Percentiles rank a stretch among this genome's conserved stretches.
Conservation (phyloP, 1,140 invertebrate species). For the Ceratosolen fusciceps region DNA sequence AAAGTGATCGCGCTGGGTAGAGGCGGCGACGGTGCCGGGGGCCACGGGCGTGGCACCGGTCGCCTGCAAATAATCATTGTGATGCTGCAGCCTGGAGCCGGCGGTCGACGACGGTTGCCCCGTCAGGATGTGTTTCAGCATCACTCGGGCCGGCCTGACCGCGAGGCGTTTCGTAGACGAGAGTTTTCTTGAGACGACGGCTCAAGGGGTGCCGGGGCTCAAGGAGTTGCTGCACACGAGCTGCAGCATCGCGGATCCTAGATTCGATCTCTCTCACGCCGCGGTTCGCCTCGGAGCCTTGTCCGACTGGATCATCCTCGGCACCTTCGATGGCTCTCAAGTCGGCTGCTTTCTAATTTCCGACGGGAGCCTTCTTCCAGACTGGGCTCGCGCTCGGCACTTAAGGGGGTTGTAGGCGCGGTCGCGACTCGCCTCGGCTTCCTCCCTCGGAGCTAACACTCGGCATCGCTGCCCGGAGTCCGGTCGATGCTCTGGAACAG, state of each 20-base stretch:
- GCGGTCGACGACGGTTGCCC: slow-evolving; percentile 66
- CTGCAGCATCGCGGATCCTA: slow-evolving; percentile 49
- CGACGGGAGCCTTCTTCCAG: too few relatives aligned
- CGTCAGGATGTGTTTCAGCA: slow-evolving; percentile 73
- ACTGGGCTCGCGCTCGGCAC: background rate
- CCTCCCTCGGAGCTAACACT: slow-evolving; percentile 39
- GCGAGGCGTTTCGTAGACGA: background rate
- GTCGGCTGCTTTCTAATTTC: too few relatives aligned
- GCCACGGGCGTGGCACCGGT: slow-evolving; percentile 53
- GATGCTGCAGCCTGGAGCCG: slow-evolving; percentile 64
- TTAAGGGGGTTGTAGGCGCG: slow-evolving; percentile 59
- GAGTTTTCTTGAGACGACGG: too few relatives aligned
- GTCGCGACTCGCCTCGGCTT: slow-evolving; percentile 42
- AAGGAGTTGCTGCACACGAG: slow-evolving; percentile 60
- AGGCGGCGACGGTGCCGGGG: slow-evolving; percentile 47
- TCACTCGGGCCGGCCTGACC: slow-evolving; percentile 56
- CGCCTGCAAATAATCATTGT: slow-evolving; percentile 40
- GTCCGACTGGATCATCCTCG: background rate
- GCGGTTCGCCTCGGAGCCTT: background rate
- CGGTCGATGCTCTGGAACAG: slow-evolving; percentile 54
- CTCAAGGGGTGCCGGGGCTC: slow-evolving; percentile 54
- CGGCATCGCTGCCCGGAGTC: slow-evolving; percentile 60
- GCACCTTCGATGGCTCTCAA: too few relatives aligned
- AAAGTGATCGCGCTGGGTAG: slow-evolving; percentile 51
- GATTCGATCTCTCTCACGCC: background rate